phyloP scores from a whole-genome alignment of 1,140 invertebrate species.

The Drosophila rhopaloa region DNA sequence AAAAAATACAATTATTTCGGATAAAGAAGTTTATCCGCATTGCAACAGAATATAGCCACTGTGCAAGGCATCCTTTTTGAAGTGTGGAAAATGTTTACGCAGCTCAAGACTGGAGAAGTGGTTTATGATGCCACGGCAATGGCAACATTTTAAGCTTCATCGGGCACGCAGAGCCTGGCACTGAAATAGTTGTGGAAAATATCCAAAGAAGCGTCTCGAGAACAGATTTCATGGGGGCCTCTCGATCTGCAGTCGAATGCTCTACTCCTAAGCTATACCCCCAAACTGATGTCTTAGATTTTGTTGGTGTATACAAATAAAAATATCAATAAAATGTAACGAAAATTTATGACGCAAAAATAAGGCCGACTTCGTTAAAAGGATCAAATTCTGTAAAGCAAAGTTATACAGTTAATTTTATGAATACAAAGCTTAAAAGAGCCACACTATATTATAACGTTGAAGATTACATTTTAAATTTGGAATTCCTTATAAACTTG shows the following conservation, averaged over 20 bases:
- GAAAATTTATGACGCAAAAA: too few species aligned
- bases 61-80: conserved; percentile 18
- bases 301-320: too few species aligned
- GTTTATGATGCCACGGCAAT: conserved; percentile 52
- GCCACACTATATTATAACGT: neutral
- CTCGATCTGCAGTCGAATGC: conserved; percentile 97
- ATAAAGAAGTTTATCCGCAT: neutral
- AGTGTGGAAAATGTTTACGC: conserved; percentile 54
- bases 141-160: conserved; percentile 52
- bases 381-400: neutral
- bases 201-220: conserved; percentile 12
- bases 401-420: too few species aligned
- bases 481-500: neutral
- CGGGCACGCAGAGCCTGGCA: neutral
- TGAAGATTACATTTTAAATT: neutral
- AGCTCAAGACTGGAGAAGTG: conserved; percentile 44
- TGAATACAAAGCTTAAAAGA: too few species aligned
- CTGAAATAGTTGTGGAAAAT: conserved; percentile 29
- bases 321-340: neutral
- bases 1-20: too few species aligned
- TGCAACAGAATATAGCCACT: neutral
- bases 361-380: too few species aligned
- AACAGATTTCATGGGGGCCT: conserved; percentile 88
- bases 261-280: conserved; percentile 96
- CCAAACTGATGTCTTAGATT: conserved; percentile 69